Evolutionary conservation across 2,797 vertebrate genomes (phyloP).

Genomic region (Pseudochromis fuscus): DNA sequence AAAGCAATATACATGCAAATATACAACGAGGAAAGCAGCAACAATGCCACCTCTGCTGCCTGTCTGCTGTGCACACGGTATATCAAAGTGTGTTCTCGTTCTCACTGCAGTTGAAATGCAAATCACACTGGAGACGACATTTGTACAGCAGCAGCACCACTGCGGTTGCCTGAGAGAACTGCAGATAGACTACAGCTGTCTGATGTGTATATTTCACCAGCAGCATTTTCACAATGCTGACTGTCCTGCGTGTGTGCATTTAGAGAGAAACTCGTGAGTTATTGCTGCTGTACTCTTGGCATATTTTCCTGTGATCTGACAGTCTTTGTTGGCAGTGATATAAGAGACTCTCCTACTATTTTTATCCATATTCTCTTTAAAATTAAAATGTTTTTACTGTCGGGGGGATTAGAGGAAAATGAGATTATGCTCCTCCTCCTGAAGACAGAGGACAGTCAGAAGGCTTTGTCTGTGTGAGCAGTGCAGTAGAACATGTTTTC

Average conservation of each 20-base stretch:
- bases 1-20: not conserved
- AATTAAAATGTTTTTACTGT: slow-evolving; percentile 33
- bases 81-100: slow-evolving; percentile 57
- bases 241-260: not conserved
- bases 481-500: not conserved
- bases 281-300: slow-evolving; percentile 1
- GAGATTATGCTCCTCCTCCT: slow-evolving; percentile 16
- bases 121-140: slow-evolving; percentile 67
- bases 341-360: not conserved
- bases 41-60: slow-evolving; percentile 12
- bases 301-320: slow-evolving; percentile 6
- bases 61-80: slow-evolving; percentile 20
- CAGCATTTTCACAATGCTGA: slow-evolving; percentile 18
- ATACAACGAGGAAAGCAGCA: slow-evolving; percentile 5
- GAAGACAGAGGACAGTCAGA: slow-evolving; percentile 4
- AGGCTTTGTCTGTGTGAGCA: slow-evolving; percentile 23
- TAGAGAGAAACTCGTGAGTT: not conserved
- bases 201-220: slow-evolving; percentile 13
- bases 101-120: slow-evolving; percentile 76
- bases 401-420: slow-evolving; percentile 25
- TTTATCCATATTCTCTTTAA: slow-evolving; percentile 8
- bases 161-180: slow-evolving; percentile 77
- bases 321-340: not conserved
- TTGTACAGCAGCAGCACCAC: slow-evolving; percentile 81
- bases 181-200: slow-evolving; percentile 47